Base-by-base conservation (phyloP, 2,797 vertebrate genomes). In the Cuniculus paca region DNA sequence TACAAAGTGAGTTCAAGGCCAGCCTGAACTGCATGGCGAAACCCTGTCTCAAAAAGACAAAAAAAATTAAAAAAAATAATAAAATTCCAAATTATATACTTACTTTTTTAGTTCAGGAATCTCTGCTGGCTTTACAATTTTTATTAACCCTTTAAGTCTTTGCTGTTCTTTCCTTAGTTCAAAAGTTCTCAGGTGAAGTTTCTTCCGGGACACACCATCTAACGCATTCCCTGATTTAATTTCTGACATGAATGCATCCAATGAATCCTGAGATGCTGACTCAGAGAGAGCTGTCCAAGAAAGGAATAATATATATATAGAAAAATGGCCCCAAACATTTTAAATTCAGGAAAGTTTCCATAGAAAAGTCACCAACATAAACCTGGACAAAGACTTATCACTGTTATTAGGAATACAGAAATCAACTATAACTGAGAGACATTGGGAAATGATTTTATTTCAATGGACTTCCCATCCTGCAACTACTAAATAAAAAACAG, bases 241-340 rank as follows among this genome's bases (percentile, higher is more conserved):
- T 13, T 99, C 99, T 0, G 98, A 99, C 99, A 99, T 99, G 97
- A 99, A 99, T 9, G 99, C 99, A 19, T 99, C 99, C 98, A 99
- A 98, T 6, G 99, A 98, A 97, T 99, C 99, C 92, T 99, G 99
- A 19, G 98, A 94, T 6, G 98, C 98, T 0, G 98, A 97, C 88
- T 98, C 97, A 2, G 98, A 98, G 2, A 98, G 97, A 95, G 92
- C 99, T 99, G 93, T 63, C 50, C 70, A 97, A 96, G 72, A 96
- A 26, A 94, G 90, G 79, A 4, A 52, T 19, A 91, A 96, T 36
- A 60, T 6, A 60, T 91, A 79, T 95, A 97, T 80, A 84, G 74
- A 92, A 95, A 94, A 54, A 75, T 10, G 20, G 48, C 2, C 26
- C 50, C 20, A 16, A 86, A 88, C 70, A 84, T 68, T 92, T 78